Base-by-base conservation (phyloP, 2,113 vertebrate species). In the Arenaria interpres region DNA sequence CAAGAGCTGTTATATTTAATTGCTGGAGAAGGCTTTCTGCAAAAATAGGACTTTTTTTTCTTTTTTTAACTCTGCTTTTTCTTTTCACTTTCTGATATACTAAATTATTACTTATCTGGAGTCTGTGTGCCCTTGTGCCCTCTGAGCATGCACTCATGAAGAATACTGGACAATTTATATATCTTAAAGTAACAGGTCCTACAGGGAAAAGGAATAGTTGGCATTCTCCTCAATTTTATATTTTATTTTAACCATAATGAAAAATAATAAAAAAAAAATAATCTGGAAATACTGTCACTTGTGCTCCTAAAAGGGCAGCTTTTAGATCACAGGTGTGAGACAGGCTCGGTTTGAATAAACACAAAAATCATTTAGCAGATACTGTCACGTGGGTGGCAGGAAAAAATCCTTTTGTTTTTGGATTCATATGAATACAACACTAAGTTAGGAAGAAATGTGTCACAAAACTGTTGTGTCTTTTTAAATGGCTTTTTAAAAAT, bases 401-500 rank as follows among this genome's bases (percentile, higher is more conserved):
- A 68, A 23, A 66, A 54, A 28, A 46, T 35, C 48, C 56, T 62
- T 88, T 76, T 80, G 85, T 67, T 85, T 82, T 84, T 9, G 16
- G 37, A 22, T 89, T 88, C 43, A 20, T 56, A 32, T 1, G 14
- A 79, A 82, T 11, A 14, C 82, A 51, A 45, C 54, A 7, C 63
- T 53, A 90, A 85, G 73, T 90, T 22, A 54, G 79, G 53, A 63
- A 56, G 81, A 96, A 96, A 88, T 11, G 57, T 83, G 90, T 64
- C 86, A 66, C 64, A 60, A 68, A 94, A 71, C 53, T 53, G 56
- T 35, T 88, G 80, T 33, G 39, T 43, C 71, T 80, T 86, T 88
- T 92, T 67, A 67, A 90, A 64, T 82, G 78, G 79, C 74, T 82
- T 95, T 86, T 84, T 25, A 86, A 85, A 91, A 85, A 80, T 54